Conservation (phyloP, 1,140 invertebrate genomes). For the Drosophila parvula region DNA sequence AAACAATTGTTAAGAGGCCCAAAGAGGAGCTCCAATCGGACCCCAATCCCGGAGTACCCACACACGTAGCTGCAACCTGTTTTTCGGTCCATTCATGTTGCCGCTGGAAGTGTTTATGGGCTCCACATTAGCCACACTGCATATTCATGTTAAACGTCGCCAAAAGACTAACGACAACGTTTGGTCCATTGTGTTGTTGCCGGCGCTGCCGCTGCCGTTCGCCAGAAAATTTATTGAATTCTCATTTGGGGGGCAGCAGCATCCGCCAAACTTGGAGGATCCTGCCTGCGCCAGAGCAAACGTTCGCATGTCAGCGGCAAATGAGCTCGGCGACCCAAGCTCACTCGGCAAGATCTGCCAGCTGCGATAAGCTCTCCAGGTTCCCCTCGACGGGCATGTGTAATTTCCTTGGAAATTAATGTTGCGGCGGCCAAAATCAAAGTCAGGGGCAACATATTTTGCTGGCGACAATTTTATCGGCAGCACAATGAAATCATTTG, state of each 20-base stretch:
- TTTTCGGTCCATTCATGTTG: conserved; percentile 75
- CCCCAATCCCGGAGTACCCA: conserved; percentile 50
- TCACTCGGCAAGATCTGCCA: conserved; percentile 61
- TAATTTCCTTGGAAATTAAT: conserved; percentile 82
- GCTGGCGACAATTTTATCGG: conserved; percentile 83
- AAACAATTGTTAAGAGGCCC: conserved; percentile 72
- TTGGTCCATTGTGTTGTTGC: conserved; percentile 67
- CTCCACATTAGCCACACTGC: conserved; percentile 83
- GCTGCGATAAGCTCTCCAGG: conserved; percentile 56
- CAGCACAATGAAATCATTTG: conserved; percentile 79
- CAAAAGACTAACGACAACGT: conserved; percentile 79
- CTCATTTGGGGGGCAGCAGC: conserved; percentile 63
- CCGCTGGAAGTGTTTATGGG: conserved; percentile 83
- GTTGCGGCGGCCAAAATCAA: conserved; percentile 80
- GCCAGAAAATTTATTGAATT: conserved; percentile 81
- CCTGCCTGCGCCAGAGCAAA: conserved; percentile 32
- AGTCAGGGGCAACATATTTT: conserved; percentile 71
- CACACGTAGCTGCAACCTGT: conserved; percentile 78
- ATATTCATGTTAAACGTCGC: conserved; percentile 83
- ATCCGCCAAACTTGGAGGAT: conserved; percentile 29
- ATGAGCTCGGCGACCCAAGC: conserved; percentile 59
- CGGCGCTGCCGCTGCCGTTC: conserved; percentile 48
- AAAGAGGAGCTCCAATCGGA: conserved; percentile 34
- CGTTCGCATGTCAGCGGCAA: conserved; percentile 76
- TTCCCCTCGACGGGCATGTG: conserved; percentile 56